phyloP scores from a whole-genome alignment of 2,888 invertebrate species.

The Byasa hedistus region DNA sequence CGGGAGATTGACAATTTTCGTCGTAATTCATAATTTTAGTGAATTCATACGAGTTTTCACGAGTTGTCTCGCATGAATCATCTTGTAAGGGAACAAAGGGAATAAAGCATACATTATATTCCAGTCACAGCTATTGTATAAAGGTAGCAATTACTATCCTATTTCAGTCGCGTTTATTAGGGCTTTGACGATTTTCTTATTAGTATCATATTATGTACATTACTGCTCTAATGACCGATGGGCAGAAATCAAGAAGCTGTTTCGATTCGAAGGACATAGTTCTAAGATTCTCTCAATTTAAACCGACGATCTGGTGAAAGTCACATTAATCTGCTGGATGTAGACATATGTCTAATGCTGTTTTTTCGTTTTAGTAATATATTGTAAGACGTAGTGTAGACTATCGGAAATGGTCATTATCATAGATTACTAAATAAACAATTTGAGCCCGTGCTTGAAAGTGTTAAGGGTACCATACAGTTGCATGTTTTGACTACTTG shows the following conservation, averaged over 20 bases:
- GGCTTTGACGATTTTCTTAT: too few relatives aligned
- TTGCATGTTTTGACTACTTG: conserved; percentile 9
- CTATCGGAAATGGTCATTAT: not conserved
- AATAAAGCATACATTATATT: not conserved
- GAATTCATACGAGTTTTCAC: conserved; percentile 6
- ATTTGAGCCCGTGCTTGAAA: not conserved
- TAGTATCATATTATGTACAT: too few relatives aligned
- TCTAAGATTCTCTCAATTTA: too few relatives aligned
- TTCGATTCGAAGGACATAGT: too few relatives aligned
- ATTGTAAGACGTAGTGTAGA: not conserved
- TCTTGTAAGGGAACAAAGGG: not conserved
- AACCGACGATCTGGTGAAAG: too few relatives aligned
- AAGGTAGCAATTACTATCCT: too few relatives aligned
- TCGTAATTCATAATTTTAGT: conserved; percentile 7
- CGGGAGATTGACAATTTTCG: conserved; percentile 27
- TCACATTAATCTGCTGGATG: too few relatives aligned
- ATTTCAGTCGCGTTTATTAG: too few relatives aligned
- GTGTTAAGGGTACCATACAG: not conserved
- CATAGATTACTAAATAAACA: not conserved
- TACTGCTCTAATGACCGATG: too few relatives aligned
- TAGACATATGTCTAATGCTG: too few relatives aligned
- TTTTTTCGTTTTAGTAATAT: not conserved
- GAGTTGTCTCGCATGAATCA: not conserved
- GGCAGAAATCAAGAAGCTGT: too few relatives aligned
- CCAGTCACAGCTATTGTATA: not conserved